Conservation (phyloP, 2,888 invertebrate genomes). For the Camponotus fellah region DNA sequence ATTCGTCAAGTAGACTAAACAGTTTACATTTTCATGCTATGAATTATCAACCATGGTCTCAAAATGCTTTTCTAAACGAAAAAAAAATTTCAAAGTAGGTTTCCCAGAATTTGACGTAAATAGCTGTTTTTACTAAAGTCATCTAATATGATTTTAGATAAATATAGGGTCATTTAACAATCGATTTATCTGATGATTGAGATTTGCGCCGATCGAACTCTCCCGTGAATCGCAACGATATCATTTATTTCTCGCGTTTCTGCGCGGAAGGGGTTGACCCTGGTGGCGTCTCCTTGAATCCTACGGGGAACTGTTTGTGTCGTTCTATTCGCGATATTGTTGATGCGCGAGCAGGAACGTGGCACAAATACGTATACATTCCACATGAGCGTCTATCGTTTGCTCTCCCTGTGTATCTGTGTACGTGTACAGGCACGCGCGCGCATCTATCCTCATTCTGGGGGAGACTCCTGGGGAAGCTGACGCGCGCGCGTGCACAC, state of each 20-base stretch:
- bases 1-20: conserved; percentile 30
- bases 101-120: conserved; percentile 1
- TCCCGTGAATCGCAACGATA: conserved; percentile 25
- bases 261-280: conserved; percentile 71
- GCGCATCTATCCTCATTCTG: conserved; percentile 38
- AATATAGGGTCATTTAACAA: background rate
- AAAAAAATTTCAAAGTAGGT: background rate
- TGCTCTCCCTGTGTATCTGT: conserved; percentile 1
- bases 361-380: conserved; percentile 35
- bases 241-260: conserved; percentile 65
- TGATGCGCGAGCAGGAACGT: conserved; percentile 65
- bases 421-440: background rate
- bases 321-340: conserved; percentile 68
- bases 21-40: conserved; percentile 10
- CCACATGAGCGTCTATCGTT: conserved; percentile 25
- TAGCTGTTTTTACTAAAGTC: background rate
- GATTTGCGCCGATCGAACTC: conserved; percentile 18
- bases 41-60: background rate
- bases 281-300: conserved; percentile 73
- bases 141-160: background rate
- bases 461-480: conserved; percentile 14
- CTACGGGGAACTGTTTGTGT: conserved; percentile 66
- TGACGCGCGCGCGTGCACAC: conserved; percentile 18
- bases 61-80: background rate
- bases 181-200: background rate